Base-by-base conservation (phyloP, 2,888 invertebrate species). In the Agrilus mali region DNA sequence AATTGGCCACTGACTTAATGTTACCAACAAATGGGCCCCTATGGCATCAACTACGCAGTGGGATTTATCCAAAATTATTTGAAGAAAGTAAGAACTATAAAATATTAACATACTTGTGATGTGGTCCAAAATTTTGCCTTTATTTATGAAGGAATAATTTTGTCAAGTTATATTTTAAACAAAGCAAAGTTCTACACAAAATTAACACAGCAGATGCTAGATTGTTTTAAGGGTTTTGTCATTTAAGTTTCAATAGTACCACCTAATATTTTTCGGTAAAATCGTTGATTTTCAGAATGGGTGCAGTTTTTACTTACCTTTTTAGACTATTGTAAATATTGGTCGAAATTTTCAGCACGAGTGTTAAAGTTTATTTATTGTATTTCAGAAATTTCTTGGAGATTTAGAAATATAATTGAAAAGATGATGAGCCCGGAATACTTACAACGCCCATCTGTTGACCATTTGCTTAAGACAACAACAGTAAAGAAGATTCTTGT, bases 1-100 rank as follows among this genome's bases (percentile, higher is more conserved):
- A 86, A 60, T 58, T 86, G 35, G 75, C 81, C 1, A 75, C 77
- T 50, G 81, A 81, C 63, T 69, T 85, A 46, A 77, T 80, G 50
- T 63, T 86, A 43, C 86, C 86, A 1, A 65, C 72, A 34, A 73
- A 77, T 51, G 85, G 83, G 1, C 72, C 73, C 1, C 64, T 75
- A 20, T 86, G 86, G 86, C 82, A 82, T 53, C 61, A 71, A 40
- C 60, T 85, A 17, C 61, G 83, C 15, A 65, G 65, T 38, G 73
- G 75, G n/a, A 58, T 66, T 3, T 60, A 78, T 17, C 77, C 78
- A 2, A 66, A 69, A 13, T 65, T 65, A 43, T 64, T 69, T 50
- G 58, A 65, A 5, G 58, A 63, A 53, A 53, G 70, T 70, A 53
- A 57, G 60, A 43, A 20, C 5, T 20, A 6, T 20, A 20, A 16